Evolutionary conservation across 2,888 invertebrate species (phyloP), one percentile per base, ranked within the genome.

Genomic region (Nomada goodeniana): DNA sequence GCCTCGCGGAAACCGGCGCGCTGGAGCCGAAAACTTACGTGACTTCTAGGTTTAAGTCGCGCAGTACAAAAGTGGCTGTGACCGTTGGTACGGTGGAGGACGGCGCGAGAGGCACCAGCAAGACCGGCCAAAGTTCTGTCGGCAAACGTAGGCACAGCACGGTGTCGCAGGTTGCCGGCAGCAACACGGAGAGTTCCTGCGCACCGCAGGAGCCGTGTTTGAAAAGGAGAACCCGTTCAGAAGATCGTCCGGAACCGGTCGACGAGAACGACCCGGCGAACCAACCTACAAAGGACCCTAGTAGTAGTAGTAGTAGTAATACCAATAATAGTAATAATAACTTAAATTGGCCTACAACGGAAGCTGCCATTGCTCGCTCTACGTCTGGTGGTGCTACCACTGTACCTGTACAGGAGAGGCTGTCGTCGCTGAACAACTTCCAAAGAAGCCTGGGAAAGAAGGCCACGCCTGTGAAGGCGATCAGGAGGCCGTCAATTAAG

Each of bases 201-300:
- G 50, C 55, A 9, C 42, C 86, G 71, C 79, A 80, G 73, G 92
- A 92, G 29, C 88, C 91, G 0, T 90, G 87, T 44, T 75, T 83
- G 0, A 93, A 92, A 60, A 88, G 92, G 15, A 87, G 91, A 61
- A 93, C 93, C 0, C 90, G 93, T 1, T 93, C 93, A 0, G 93
- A 93, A 50, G 93, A 92, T 75, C 84, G 89, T 18, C 89, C 85
- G 0, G 83, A 84, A 36, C 91, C 93, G 88, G 88, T 92, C 85
- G 92, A 95, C 91, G 94, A 94, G 90, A 92, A 95, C 91, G 77
- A 95, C 85, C 93, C 95, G 2, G 87, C 89, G 1, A 92, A 90
- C 83, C 89, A 91, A 91, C 89, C 74, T 11, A 53, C 69, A 2
- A 80, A 86, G 29, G 89, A 91, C 4, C 74, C 88, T 0, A 88